phyloP scores from a whole-genome alignment of 2,888 invertebrate genomes.

The Morpho helenor region DNA sequence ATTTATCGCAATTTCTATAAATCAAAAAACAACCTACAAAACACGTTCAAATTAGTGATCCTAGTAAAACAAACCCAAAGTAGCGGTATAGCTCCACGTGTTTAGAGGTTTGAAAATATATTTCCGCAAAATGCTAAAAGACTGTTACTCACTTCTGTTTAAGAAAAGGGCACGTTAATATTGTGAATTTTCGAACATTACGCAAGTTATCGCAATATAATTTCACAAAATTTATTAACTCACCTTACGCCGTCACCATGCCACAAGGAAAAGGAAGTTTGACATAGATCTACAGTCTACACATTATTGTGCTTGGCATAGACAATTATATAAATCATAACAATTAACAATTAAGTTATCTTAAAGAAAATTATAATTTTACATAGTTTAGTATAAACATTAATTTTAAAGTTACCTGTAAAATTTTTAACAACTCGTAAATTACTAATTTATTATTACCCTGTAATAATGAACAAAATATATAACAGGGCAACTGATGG shows the following conservation, averaged over 20 bases:
- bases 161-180: neutral
- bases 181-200: slow-evolving; percentile 23
- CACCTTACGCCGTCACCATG: slow-evolving; percentile 77
- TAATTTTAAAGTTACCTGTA: no score
- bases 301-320: neutral
- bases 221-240: slow-evolving; percentile 48
- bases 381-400: no score
- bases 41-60: no score
- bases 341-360: no score
- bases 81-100: neutral
- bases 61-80: no score
- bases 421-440: no score
- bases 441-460: no score
- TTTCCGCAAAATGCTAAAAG: neutral
- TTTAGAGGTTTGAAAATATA: neutral
- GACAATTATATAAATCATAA: no score
- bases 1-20: neutral
- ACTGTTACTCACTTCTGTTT: slow-evolving; percentile 1
- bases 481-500: no score
- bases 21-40: neutral
- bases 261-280: slow-evolving; percentile 69
- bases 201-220: slow-evolving; percentile 37
- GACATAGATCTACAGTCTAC: slow-evolving; percentile 6
- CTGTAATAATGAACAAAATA: no score
- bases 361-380: no score